Base-by-base conservation (phyloP, 2,888 invertebrate species). In the Nomada ferruginata region DNA sequence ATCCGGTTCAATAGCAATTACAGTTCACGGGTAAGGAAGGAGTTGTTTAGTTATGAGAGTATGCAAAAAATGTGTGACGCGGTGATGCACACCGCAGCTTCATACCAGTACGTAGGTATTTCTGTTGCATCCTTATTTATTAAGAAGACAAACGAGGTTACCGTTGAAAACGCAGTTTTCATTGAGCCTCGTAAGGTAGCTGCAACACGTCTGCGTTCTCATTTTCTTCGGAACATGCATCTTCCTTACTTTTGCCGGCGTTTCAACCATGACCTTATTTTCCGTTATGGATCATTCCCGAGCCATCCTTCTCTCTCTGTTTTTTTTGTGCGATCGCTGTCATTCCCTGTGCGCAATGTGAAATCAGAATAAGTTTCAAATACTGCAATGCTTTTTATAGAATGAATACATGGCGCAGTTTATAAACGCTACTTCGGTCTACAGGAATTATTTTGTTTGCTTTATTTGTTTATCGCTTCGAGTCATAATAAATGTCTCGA, bases 261-360 rank as follows among this genome's bases (percentile, higher is more conserved):
- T 15, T n/a, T 44, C 55, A 55, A 64, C 55, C 73, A 18, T 73
- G 65, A 47, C 73, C 73, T 73, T 73, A 57, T 73, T 65, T 59
- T 64, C 65, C 65, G 11, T 73, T 73, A 73, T 57, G 65, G 73
- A 57, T 57, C 55, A 65, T 47, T 29, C 47, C 47, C 11, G 15
- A 44, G 44, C 15, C 66, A 65, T 73, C 47, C 47, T 70, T 60
- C 36, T 59, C 29, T 36, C 36, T 36, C 36, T 36, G 29, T n/a
- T n/a, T n/a, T 18, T 20, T 2, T 29, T 7, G n/a, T 11, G 11
- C 26, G 9, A 57, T 18, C 50, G 18, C 52, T 23, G 42, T 71
- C 36, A n/a, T 52, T 59, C 52, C n/a, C 23, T 23, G 36, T 23
- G 52, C n/a, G 61, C 61, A 26, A 44, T 29, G 44, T 52, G 23